phyloP scores from a whole-genome alignment of 35 echinoderm and acorn worm species.

The Ophiothrix spiculata region DNA sequence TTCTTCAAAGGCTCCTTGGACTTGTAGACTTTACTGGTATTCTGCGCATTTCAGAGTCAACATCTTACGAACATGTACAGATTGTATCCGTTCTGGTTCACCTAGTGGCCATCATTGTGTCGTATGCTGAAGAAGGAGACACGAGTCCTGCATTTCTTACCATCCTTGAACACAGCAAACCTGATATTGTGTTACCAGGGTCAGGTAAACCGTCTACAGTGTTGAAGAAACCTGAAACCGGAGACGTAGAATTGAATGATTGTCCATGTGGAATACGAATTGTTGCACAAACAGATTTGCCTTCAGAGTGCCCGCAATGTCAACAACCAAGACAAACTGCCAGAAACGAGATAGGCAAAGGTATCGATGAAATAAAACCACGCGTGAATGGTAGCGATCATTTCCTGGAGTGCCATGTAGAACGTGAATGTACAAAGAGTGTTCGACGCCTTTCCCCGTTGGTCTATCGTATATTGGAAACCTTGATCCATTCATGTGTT shows the following conservation, averaged over 20 bases:
- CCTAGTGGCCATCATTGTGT: conserved; percentile 7
- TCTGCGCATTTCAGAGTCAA: conserved; percentile 9
- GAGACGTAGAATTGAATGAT: neutral
- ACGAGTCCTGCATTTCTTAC: neutral
- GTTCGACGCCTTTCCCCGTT: neutral
- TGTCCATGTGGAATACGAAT: neutral
- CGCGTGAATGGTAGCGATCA: too few species aligned
- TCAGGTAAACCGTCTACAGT: neutral
- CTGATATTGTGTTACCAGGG: neutral
- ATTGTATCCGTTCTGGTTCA: conserved; percentile 19
- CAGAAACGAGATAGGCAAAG: neutral
- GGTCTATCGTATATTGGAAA: neutral
- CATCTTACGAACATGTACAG: neutral
- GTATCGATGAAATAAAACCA: too few species aligned
- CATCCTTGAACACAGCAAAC: neutral
- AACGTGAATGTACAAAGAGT: neutral
- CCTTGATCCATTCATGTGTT: neutral
- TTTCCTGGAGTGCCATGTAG: too few species aligned
- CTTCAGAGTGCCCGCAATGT: neutral
- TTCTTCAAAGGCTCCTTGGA: neutral
- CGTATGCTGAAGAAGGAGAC: neutral
- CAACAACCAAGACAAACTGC: neutral
- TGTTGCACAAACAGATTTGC: neutral
- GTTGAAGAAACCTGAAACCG: neutral
- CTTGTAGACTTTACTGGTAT: conserved; percentile 23